Percentiles rank a stretch among this genome's conserved stretches.
Evolutionary conservation across 1,140 invertebrate species (phyloP).

Genomic region (Homalodisca vitripennis): DNA sequence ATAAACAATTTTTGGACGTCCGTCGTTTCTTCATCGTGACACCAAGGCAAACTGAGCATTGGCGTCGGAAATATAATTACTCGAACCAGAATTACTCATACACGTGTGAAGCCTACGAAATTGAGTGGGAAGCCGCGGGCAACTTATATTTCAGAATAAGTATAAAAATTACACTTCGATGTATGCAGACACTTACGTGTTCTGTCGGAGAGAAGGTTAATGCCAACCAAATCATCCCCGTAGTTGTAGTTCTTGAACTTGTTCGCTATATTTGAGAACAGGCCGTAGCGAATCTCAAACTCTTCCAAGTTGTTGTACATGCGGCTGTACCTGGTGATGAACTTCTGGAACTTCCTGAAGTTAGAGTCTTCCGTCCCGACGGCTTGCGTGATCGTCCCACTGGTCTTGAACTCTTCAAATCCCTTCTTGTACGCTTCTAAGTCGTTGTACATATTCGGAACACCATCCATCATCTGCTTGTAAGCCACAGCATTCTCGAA

Average conservation of each 20-base stretch:
- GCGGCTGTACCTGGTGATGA: neutral
- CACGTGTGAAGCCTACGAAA: no score
- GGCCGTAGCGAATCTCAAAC: neutral
- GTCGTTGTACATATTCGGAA: neutral
- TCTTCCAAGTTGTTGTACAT: neutral
- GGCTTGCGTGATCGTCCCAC: no score
- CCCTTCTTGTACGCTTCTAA: neutral
- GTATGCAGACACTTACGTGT: neutral
- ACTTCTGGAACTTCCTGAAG: slow-evolving; percentile 3
- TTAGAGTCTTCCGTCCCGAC: neutral
- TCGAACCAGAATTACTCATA: no score
- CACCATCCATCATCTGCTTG: neutral
- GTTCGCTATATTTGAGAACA: neutral
- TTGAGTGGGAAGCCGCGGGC: no score
- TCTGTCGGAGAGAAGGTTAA: neutral
- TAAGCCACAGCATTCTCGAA: neutral
- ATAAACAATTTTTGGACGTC: no score
- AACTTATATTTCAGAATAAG: no score
- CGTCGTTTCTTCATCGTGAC: no score
- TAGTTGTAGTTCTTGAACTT: neutral
- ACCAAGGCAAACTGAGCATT: no score
- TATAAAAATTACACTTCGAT: no score
- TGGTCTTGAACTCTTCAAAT: neutral
- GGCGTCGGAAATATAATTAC: no score
- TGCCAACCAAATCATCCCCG: neutral